Conservation (phyloP, 2,797 vertebrate genomes). For the Pampus argenteus region DNA sequence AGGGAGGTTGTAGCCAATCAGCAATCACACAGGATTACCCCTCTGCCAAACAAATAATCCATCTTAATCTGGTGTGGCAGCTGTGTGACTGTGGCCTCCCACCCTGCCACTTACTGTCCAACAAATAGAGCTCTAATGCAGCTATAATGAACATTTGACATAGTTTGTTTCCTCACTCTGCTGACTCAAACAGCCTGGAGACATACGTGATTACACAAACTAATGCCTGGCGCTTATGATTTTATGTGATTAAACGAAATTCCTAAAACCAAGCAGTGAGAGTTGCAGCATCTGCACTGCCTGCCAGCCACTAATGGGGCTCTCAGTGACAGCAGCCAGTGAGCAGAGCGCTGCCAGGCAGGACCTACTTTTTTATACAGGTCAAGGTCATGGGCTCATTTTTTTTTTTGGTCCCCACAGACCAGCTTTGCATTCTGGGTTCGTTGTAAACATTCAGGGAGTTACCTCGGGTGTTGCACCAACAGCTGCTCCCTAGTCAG, state of each 20-base stretch:
- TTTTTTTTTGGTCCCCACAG: constrained; percentile 8
- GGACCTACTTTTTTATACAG: constrained; percentile 18
- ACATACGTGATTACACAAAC: constrained; percentile 63
- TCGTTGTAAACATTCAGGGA: not conserved
- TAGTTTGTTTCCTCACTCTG: constrained; percentile 49
- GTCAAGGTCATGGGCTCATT: constrained; percentile 50
- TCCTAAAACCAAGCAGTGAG: constrained; percentile 41
- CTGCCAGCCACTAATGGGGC: constrained; percentile 63
- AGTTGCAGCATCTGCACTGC: constrained; percentile 5
- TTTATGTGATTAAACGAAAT: constrained; percentile 66
- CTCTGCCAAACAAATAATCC: constrained; percentile 70
- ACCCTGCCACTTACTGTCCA: constrained; percentile 55
- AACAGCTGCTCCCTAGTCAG: not conserved
- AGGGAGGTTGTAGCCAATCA: constrained; percentile 43
- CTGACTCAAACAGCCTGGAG: constrained; percentile 52
- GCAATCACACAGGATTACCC: constrained; percentile 45
- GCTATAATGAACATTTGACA: constrained; percentile 68
- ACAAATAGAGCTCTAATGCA: constrained; percentile 56
- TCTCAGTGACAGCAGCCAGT: constrained; percentile 21
- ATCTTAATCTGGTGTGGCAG: constrained; percentile 68
- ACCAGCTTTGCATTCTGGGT: not conserved
- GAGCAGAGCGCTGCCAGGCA: constrained; percentile 18
- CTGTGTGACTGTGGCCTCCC: constrained; percentile 62
- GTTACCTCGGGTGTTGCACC: not conserved
- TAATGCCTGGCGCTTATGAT: constrained; percentile 63